Evolutionary conservation across 2,113 vertebrate species (phyloP).

Genomic region (Globicephala melas): DNA sequence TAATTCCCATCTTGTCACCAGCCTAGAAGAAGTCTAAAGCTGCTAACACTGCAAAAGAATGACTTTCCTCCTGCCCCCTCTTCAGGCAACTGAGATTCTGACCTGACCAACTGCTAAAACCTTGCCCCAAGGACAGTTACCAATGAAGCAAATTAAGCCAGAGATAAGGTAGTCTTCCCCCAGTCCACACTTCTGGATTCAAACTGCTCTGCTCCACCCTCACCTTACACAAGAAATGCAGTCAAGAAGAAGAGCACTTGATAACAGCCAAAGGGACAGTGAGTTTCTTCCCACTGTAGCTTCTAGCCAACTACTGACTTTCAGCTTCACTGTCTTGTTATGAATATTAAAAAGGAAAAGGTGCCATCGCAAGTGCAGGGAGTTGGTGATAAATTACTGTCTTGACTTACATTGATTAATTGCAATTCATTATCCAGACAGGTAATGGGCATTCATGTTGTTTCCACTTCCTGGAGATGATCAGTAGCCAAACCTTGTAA

Average conservation of each 20-base stretch:
- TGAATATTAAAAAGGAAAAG: constrained; percentile 47
- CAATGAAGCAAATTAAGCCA: background rate
- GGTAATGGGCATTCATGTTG: background rate
- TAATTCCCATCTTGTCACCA: background rate
- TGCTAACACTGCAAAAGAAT: background rate
- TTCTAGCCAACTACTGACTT: background rate
- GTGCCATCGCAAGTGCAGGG: background rate
- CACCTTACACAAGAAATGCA: background rate
- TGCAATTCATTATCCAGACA: constrained; percentile 27
- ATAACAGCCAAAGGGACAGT: background rate
- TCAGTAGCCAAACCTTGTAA: background rate
- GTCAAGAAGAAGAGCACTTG: background rate
- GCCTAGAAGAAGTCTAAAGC: background rate
- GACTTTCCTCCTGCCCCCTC: background rate
- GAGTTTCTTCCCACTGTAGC: background rate
- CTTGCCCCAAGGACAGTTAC: background rate
- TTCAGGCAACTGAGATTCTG: background rate
- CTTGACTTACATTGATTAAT: constrained; percentile 36
- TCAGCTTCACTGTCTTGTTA: background rate
- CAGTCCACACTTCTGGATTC: background rate
- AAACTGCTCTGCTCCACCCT: background rate
- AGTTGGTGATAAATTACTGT: constrained; percentile 24
- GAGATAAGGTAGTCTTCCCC: background rate
- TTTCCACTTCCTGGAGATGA: background rate
- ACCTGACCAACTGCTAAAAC: background rate